A percentile compares a stretch with the other conserved stretches of the same genome.
These are phyloP conservation scores for Siderastrea siderea DNA, from an alignment of 92 coral and sea anemone genomes.

Conservation along the genomic window DNA sequence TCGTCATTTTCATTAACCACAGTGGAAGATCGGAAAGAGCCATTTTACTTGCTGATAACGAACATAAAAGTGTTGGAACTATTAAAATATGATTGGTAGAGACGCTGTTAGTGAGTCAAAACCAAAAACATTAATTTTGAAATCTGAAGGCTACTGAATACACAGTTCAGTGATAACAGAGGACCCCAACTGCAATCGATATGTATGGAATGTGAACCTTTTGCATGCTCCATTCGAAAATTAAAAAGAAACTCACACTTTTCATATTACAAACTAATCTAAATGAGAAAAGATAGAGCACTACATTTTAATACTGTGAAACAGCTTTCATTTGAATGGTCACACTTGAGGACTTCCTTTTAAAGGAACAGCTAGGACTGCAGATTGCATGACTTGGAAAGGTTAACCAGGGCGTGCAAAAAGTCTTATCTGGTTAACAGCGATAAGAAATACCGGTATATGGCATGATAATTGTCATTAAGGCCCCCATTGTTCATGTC, in stretches of 20 bases:
- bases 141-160: background rate
- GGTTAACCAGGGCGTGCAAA: no score
- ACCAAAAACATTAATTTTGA: conserved; percentile 5
- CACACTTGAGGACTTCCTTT: no score
- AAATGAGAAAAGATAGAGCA: background rate
- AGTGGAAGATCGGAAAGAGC: background rate
- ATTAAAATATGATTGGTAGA: background rate
- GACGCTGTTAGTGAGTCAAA: background rate
- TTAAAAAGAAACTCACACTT: background rate
- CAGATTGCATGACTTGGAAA: no score
- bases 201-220: conserved; percentile 15
- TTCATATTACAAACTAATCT: background rate
- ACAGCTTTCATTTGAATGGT: no score
- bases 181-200: conserved; percentile 20
- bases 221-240: background rate
- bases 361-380: no score
- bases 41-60: background rate
- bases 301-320: background rate
- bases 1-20: background rate
- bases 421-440: no score
- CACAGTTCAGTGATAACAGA: background rate
- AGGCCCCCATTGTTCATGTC: no score
- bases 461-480: no score
- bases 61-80: background rate
- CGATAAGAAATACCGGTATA: no score